Evolutionary conservation across 2,113 vertebrate species (phyloP).

Genomic region (Ifrita kowaldi): DNA sequence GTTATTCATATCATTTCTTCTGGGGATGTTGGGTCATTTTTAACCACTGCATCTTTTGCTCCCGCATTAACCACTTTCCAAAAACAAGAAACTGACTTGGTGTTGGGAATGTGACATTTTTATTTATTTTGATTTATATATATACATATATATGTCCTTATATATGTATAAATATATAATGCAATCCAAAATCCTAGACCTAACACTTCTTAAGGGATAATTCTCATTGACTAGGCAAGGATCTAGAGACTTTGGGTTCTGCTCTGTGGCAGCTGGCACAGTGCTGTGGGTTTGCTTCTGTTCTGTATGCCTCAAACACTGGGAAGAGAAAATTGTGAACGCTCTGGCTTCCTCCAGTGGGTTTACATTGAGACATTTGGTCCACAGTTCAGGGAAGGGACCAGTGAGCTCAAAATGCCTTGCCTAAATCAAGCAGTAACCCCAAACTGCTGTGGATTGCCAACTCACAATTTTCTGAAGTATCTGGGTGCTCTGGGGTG

Average conservation of each 20-base stretch:
- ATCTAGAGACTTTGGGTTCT: constrained; percentile 59
- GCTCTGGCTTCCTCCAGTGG: constrained; percentile 26
- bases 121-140: constrained; percentile 38
- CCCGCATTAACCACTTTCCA: constrained; percentile 84
- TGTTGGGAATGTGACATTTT: constrained; percentile 75
- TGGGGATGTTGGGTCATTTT: constrained; percentile 86
- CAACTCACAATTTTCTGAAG: constrained; percentile 48
- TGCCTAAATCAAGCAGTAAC: neutral
- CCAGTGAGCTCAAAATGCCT: neutral
- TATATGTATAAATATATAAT: constrained; percentile 56
- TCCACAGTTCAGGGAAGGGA: neutral
- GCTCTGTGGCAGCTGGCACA: constrained; percentile 33
- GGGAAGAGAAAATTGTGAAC: constrained; percentile 64
- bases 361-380: neutral
- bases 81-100: constrained; percentile 77
- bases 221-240: constrained; percentile 31
- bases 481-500: neutral
- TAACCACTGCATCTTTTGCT: constrained; percentile 82
- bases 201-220: constrained; percentile 76
- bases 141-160: neutral
- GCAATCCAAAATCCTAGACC: constrained; percentile 84
- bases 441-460: neutral
- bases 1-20: constrained; percentile 84
- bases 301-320: constrained; percentile 53
- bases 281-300: constrained; percentile 64